phyloP scores from a whole-genome alignment of 2,113 vertebrate genomes.

The Uria lomvia region DNA sequence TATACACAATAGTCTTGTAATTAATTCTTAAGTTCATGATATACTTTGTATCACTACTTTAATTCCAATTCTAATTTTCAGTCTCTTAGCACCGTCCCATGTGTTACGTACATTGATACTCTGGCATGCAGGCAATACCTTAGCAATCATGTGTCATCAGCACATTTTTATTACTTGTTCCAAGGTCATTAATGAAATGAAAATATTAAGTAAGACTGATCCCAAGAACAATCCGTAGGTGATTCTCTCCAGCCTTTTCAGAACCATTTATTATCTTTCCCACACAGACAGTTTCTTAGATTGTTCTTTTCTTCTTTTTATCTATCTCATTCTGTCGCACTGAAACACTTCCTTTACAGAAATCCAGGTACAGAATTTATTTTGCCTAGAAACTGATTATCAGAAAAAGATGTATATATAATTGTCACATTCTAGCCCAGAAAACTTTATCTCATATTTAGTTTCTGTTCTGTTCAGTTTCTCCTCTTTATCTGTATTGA shows the following conservation, averaged over 20 bases:
- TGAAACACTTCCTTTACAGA: neutral
- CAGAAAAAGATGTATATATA: neutral
- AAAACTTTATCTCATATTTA: neutral
- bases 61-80: neutral
- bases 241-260: neutral
- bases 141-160: neutral
- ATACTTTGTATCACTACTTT: neutral
- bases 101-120: neutral
- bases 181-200: constrained; percentile 31
- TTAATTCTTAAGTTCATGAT: neutral
- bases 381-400: neutral
- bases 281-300: neutral
- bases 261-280: neutral
- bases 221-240: neutral
- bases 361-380: neutral
- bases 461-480: neutral
- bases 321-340: neutral
- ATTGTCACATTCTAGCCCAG: neutral
- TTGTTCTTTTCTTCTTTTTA: neutral
- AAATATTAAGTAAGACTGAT: constrained; percentile 25
- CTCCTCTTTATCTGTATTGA: neutral
- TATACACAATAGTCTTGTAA: neutral
- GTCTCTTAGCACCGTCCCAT: neutral
- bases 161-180: constrained; percentile 17
- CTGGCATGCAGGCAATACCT: neutral